A percentile compares a stretch with the other conserved stretches of the same genome.
Evolutionary conservation across 2,113 vertebrate genomes (phyloP).

Genomic region (Suncus etruscus): DNA sequence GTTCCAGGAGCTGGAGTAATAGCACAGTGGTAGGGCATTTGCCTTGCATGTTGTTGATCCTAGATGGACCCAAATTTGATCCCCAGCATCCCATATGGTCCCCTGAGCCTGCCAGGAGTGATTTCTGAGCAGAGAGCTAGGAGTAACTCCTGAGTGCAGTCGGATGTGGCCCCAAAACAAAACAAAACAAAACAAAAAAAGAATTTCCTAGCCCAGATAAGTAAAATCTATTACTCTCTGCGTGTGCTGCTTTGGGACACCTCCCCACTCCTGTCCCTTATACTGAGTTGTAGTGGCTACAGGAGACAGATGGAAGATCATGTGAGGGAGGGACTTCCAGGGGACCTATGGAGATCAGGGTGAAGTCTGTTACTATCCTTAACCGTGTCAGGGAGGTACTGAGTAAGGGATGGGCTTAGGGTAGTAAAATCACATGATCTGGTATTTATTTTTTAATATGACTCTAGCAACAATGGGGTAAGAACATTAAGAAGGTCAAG

Average conservation of each 20-base stretch:
- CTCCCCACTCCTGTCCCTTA: not conserved
- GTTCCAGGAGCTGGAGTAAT: no score
- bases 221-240: not conserved
- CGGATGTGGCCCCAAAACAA: no score
- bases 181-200: no score
- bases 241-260: not conserved
- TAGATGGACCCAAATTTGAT: no score
- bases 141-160: no score
- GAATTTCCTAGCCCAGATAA: conserved; percentile 5
- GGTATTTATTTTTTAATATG: conserved; percentile 14
- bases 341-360: not conserved
- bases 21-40: no score
- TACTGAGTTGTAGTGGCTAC: not conserved
- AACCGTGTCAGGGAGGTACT: not conserved
- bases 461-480: not conserved
- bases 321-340: not conserved
- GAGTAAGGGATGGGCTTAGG: conserved; percentile 25
- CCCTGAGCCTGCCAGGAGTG: no score
- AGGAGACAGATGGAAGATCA: not conserved
- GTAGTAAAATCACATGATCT: not conserved
- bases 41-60: no score
- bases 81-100: no score
- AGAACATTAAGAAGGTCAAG: not conserved
- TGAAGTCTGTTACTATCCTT: not conserved
- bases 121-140: no score